These are phyloP conservation scores for Spodoptera litura DNA, from an alignment of 1,140 invertebrate species.

Conservation along the genomic window DNA sequence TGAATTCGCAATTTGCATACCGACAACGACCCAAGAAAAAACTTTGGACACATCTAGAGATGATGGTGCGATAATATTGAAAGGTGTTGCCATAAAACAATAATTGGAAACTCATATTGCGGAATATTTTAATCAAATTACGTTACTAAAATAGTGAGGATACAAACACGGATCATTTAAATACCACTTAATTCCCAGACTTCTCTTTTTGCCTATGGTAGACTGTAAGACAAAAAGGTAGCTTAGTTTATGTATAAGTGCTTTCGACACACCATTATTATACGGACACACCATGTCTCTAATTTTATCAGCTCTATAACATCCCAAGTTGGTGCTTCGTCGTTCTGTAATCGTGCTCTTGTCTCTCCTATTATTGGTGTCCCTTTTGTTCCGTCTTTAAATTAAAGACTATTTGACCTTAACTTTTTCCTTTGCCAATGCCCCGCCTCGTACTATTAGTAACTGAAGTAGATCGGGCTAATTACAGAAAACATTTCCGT, in stretches of 20 bases:
- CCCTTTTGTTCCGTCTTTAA: conserved; percentile 74
- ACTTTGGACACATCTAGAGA: conserved; percentile 57
- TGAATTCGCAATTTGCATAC: conserved; percentile 81
- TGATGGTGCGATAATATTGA: conserved; percentile 35
- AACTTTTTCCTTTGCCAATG: conserved; percentile 68
- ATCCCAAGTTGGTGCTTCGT: conserved; percentile 57
- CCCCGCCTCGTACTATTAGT: conserved; percentile 58
- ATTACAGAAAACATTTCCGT: conserved; percentile 61
- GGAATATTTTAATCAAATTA: conserved; percentile 3
- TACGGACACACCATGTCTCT: conserved; percentile 22
- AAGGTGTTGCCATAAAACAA: not conserved
- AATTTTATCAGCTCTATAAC: conserved; percentile 51
- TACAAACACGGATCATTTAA: not conserved
- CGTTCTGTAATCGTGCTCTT: conserved; percentile 69
- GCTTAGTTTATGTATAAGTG: no score
- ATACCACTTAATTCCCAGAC: no score
- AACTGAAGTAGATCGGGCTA: conserved; percentile 58
- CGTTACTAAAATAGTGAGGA: not conserved
- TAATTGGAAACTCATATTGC: not conserved
- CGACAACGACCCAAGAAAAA: conserved; percentile 67
- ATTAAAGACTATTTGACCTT: conserved; percentile 76
- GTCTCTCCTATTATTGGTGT: conserved; percentile 72
- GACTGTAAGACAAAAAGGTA: no score
- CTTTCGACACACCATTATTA: conserved; percentile 18
- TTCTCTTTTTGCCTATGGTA: no score